phyloP scores from a whole-genome alignment of 2,888 invertebrate genomes.

The Cheilosia variabilis region DNA sequence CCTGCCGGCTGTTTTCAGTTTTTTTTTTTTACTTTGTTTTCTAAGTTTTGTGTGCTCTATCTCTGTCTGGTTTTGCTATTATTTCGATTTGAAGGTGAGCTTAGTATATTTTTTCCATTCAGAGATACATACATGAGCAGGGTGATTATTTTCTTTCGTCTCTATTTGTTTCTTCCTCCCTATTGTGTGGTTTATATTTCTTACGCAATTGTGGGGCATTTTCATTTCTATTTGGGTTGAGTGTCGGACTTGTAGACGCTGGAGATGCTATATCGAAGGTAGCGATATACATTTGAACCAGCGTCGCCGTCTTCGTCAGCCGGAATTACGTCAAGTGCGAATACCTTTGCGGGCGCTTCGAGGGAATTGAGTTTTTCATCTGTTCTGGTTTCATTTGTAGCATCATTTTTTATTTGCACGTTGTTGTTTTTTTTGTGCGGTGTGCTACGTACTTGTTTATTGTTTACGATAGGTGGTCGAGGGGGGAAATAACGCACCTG shows the following conservation, averaged over 20 bases:
- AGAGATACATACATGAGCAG: constrained; percentile 25
- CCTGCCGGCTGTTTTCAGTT: constrained; percentile 32
- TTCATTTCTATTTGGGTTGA: constrained; percentile 29
- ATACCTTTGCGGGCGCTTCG: neutral
- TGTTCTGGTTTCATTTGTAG: constrained; percentile 26
- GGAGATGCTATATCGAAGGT: neutral
- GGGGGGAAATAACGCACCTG: constrained; percentile 22
- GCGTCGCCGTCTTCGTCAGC: constrained; percentile 14
- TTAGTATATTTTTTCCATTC: constrained; percentile 46
- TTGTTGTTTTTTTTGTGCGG: constrained; percentile 1
- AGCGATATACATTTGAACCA: neutral
- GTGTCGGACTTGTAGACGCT: constrained; percentile 6
- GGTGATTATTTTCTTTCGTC: constrained; percentile 46
- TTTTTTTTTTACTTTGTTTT: neutral
- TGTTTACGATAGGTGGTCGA: neutral
- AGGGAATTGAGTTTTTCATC: neutral
- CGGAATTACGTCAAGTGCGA: constrained; percentile 34
- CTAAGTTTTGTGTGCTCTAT: constrained; percentile 28
- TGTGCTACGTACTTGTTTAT: neutral
- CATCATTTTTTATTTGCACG: neutral
- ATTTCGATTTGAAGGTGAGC: constrained; percentile 35
- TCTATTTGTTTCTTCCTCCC: constrained; percentile 13
- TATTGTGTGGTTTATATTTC: constrained; percentile 11
- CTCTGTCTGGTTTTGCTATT: constrained; percentile 16
- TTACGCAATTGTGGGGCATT: constrained; percentile 47